Evolutionary conservation across 92 coral and sea anemone genomes (phyloP), one percentile per base, ranked within the genome.

Genomic region (Porites rus): DNA sequence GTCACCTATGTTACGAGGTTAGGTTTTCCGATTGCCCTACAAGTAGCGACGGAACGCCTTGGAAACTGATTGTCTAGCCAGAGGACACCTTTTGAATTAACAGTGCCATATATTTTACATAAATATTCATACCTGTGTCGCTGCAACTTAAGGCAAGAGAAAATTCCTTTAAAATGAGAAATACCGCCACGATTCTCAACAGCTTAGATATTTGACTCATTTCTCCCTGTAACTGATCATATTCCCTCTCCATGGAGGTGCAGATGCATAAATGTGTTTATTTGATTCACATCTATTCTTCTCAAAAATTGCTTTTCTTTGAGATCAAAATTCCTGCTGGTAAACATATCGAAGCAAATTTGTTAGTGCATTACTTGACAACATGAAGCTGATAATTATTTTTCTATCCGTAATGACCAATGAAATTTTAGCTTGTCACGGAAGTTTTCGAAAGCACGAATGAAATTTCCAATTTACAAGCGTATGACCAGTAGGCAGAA

Each of bases 111-210:
- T 12, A 10, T 21, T 60, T 19, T 38, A 31, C 62, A 62, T 69
- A 52, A 81, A 51, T 24, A 69, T 28, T 18, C 74, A 51, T 24
- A 81, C 86, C 86, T 81, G 10, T 31, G 62, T 81, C 86, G 69
- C 69, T 81, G 86, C 86, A 81, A 43, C 58, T 58, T 14, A 50
- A 20, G 12, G 69, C 59, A 60, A 56, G 18, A 9, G 58, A n/a
- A 18, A 58, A 70, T 28, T 54, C 31, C 60, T 24, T 53, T 52
- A 38, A 31, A 17, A 81, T 9, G 3, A 70, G 8, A 38, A 81
- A 20, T 2, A 81, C 10, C 38, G 77, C 56, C 69, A 58, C 19
- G 1, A 54, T 31, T 69, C 75, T 77, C 10, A 63, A 8, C 65
- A 38, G 20, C 20, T 4, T 70, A 28, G 28, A 53, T 67, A 66